These are phyloP conservation scores for Bambusicola thoracicus DNA, from an alignment of 2,113 vertebrate genomes.

Conservation along the genomic window DNA sequence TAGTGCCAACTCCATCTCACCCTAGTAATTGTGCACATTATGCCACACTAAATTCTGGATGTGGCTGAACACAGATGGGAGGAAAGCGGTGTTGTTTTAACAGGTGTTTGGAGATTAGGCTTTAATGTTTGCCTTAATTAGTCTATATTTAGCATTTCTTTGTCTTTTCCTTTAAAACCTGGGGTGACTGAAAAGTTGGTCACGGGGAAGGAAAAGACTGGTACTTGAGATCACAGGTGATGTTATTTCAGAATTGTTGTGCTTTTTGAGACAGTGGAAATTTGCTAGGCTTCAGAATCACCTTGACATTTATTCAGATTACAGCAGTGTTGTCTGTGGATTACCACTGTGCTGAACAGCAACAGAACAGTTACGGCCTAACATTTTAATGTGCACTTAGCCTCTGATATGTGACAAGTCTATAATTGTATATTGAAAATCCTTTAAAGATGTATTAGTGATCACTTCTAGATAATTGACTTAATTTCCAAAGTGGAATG, in stretches of 20 bases:
- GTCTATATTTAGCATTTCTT: background rate
- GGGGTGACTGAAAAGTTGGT: background rate
- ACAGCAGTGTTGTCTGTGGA: background rate
- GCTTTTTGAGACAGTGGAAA: background rate
- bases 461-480: background rate
- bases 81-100: background rate
- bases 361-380: background rate
- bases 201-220: background rate
- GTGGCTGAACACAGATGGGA: background rate
- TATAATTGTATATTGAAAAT: background rate
- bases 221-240: accelerated
- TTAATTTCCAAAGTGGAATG: background rate
- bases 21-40: background rate
- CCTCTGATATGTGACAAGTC: constrained; percentile 32
- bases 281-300: background rate
- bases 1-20: background rate
- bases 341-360: background rate
- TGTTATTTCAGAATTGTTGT: background rate
- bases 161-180: background rate
- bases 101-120: background rate
- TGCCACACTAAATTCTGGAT: background rate
- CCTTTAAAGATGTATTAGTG: background rate
- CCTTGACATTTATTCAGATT: background rate
- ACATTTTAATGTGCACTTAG: background rate
- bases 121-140: background rate